Conservation (phyloP, 2,113 vertebrate genomes). For the Stigmatopora nigra region DNA sequence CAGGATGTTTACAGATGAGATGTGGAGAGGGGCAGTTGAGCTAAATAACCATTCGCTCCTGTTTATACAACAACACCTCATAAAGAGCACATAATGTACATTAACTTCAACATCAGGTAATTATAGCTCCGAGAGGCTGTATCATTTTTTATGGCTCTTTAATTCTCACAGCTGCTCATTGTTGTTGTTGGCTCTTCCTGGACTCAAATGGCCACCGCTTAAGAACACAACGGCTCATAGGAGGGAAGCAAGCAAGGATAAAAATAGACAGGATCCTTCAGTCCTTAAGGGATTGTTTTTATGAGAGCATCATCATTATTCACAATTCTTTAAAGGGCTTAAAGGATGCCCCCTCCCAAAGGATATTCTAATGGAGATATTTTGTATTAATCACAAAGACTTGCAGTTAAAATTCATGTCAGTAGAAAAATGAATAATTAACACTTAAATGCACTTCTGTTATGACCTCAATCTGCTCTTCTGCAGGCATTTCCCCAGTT, state of each 20-base stretch:
- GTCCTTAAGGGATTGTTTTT: constrained; percentile 52
- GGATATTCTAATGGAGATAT: constrained; percentile 59
- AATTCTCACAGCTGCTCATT: constrained; percentile 5
- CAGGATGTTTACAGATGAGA: constrained; percentile 29
- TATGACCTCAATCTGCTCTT: constrained; percentile 49
- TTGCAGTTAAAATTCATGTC: constrained; percentile 66
- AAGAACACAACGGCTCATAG: constrained; percentile 47
- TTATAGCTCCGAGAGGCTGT: constrained; percentile 47
- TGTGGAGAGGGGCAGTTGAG: constrained; percentile 38
- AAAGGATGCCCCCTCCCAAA: constrained; percentile 60
- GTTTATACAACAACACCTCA: constrained; percentile 48
- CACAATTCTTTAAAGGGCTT: constrained; percentile 64
- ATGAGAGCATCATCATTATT: constrained; percentile 59
- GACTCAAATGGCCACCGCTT: constrained; percentile 36
- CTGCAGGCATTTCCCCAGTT: constrained; percentile 48
- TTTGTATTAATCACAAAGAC: constrained; percentile 71
- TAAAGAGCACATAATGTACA: constrained; percentile 48
- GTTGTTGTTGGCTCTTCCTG: constrained; percentile 29
- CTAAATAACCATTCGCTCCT: constrained; percentile 52
- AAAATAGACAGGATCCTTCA: constrained; percentile 51
- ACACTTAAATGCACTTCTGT: constrained; percentile 66
- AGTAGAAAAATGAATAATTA: constrained; percentile 66
- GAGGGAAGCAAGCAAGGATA: constrained; percentile 24
- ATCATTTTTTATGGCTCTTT: constrained; percentile 38
- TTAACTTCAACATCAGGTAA: constrained; percentile 55